Conservation (phyloP, 30 jellyfish, hydroid and myxozoan genomes). For the Turritopsis rubra region DNA sequence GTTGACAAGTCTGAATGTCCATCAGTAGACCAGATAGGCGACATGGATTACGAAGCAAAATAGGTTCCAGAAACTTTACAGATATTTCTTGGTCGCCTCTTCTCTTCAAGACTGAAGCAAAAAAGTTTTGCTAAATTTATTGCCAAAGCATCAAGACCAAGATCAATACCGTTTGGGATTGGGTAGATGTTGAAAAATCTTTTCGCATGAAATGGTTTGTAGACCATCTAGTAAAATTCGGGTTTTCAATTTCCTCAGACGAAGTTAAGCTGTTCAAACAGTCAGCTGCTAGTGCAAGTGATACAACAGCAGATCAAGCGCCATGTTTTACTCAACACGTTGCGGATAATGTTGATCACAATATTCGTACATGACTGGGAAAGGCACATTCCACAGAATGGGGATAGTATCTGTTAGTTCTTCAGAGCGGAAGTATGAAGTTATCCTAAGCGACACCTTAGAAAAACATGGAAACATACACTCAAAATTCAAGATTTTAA, state of each 20-base stretch:
- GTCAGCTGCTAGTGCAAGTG: slow-evolving; percentile 19
- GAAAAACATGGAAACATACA: not conserved
- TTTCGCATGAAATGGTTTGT: slow-evolving; percentile 43
- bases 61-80: slow-evolving; percentile 44
- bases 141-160: slow-evolving; percentile 48
- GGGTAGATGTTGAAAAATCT: slow-evolving; percentile 37
- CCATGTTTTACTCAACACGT: not conserved
- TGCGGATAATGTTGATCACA: slow-evolving; percentile 23
- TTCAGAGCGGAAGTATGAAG: slow-evolving; percentile 3
- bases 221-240: slow-evolving; percentile 35
- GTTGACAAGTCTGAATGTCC: slow-evolving; percentile 5
- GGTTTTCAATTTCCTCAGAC: slow-evolving; percentile 40
- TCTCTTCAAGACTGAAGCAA: slow-evolving; percentile 23
- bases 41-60: slow-evolving; percentile 2
- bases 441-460: not conserved
- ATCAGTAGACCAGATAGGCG: slow-evolving; percentile 11
- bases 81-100: slow-evolving; percentile 7
- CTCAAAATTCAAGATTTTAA: not conserved
- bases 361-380: slow-evolving; percentile 8
- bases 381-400: slow-evolving; percentile 11
- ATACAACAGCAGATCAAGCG: not conserved
- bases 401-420: not conserved
- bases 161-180: too few species aligned
- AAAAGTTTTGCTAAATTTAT: slow-evolving; percentile 36
- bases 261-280: slow-evolving; percentile 43